A percentile compares a stretch with the other conserved stretches of the same genome.
Evolutionary conservation across 2,113 vertebrate species (phyloP).

Genomic region (Eleginops maclovinus): DNA sequence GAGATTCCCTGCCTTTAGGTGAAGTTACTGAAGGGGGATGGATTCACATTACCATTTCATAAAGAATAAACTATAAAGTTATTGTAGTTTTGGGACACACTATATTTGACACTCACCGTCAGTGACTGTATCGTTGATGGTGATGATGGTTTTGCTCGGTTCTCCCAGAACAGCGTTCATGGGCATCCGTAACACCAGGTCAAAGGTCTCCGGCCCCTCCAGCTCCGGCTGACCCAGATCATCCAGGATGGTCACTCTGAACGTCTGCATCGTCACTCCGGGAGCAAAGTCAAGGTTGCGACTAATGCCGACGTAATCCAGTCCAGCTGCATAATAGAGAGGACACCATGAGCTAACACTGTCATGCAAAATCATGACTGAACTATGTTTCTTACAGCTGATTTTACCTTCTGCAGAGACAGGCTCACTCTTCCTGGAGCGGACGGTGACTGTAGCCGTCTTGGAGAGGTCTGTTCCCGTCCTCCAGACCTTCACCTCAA

Average conservation of each 20-base stretch:
- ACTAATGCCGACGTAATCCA: slow-evolving; percentile 88
- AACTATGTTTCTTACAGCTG: neutral
- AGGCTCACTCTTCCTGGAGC: slow-evolving; percentile 86
- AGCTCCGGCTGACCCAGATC: slow-evolving; percentile 86
- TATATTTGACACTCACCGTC: slow-evolving; percentile 79
- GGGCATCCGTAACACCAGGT: slow-evolving; percentile 88
- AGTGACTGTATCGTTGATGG: slow-evolving; percentile 85
- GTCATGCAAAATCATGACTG: neutral
- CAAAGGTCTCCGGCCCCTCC: slow-evolving; percentile 88
- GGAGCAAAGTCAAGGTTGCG: slow-evolving; percentile 88
- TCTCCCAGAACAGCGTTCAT: slow-evolving; percentile 86
- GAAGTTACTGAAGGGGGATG: neutral
- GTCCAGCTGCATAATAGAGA: slow-evolving; percentile 80
- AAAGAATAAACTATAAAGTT: no score
- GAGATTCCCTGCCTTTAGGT: neutral
- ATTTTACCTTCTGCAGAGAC: slow-evolving; percentile 87
- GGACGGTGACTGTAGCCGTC: slow-evolving; percentile 84
- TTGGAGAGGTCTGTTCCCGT: slow-evolving; percentile 89
- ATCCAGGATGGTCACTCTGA: slow-evolving; percentile 88
- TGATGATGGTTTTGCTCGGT: slow-evolving; percentile 86
- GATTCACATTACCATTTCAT: no score
- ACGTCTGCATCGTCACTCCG: slow-evolving; percentile 86
- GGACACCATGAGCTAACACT: neutral
- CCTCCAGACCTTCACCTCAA: slow-evolving; percentile 88
- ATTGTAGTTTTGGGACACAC: neutral